Evolutionary conservation across 2,113 vertebrate genomes (phyloP).

Genomic region (Ophthalmolycus amberensis): DNA sequence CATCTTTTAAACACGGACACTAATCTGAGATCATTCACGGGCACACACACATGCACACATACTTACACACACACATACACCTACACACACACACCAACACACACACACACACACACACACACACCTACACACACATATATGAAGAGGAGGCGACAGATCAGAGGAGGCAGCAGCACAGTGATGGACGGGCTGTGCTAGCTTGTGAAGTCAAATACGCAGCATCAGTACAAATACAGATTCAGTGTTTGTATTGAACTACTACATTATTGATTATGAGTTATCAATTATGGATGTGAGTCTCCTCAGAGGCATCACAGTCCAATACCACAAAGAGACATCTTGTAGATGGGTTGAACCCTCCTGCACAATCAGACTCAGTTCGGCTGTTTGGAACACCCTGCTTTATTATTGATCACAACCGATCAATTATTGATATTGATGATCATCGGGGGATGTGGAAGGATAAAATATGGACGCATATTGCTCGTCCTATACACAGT

Average conservation of each 20-base stretch:
- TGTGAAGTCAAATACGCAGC: constrained; percentile 58
- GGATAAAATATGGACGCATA: constrained; percentile 10
- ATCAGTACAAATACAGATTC: constrained; percentile 72
- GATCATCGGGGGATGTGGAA: constrained; percentile 43
- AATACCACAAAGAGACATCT: constrained; percentile 62
- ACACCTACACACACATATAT: neutral
- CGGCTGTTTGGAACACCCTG: constrained; percentile 38
- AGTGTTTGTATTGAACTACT: constrained; percentile 78
- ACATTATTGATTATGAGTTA: constrained; percentile 78
- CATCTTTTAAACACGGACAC: constrained; percentile 55
- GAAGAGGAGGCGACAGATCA: constrained; percentile 52
- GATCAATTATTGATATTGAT: constrained; percentile 66
- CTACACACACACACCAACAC: neutral
- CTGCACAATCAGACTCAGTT: constrained; percentile 51
- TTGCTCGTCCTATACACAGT: constrained; percentile 1
- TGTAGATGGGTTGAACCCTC: constrained; percentile 51
- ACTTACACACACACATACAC: neutral
- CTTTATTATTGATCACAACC: constrained; percentile 68
- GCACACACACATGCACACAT: neutral
- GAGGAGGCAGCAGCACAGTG: constrained; percentile 52
- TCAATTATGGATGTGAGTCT: constrained; percentile 75
- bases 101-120: neutral
- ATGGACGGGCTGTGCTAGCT: constrained; percentile 52
- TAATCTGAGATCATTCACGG: constrained; percentile 58
- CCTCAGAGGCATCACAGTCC: constrained; percentile 65